phyloP scores from a whole-genome alignment of 1,140 invertebrate species.

The Papilio polyxenes region DNA sequence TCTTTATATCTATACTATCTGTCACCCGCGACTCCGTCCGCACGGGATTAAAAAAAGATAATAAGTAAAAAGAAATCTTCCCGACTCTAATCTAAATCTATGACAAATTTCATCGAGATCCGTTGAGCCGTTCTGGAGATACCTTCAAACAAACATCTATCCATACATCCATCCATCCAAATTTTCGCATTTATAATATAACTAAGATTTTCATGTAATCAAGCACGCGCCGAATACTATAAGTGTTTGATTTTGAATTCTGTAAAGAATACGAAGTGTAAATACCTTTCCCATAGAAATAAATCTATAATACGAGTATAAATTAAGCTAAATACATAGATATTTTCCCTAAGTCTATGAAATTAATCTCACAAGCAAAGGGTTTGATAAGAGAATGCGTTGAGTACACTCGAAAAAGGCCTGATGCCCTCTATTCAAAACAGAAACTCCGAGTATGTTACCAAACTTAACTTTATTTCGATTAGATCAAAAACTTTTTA shows the following conservation, averaged over 20 bases:
- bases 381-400: conserved; percentile 3
- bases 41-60: no score
- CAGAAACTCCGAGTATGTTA: background rate
- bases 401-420: background rate
- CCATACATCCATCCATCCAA: no score
- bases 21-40: no score
- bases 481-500: no score
- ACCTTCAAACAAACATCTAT: no score
- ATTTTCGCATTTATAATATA: no score
- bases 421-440: background rate
- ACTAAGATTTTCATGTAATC: no score
- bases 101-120: no score
- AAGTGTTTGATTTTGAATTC: background rate
- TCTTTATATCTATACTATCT: background rate
- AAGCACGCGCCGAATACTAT: background rate
- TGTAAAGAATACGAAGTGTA: background rate
- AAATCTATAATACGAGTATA: background rate
- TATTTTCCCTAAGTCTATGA: background rate
- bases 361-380: background rate
- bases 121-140: no score
- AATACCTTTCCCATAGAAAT: background rate
- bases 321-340: background rate
- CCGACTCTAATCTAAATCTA: no score
- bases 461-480: background rate
- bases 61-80: no score